A percentile compares a stretch with the other conserved stretches of the same genome.
These are phyloP conservation scores for Drosophila multiciliata DNA, from an alignment of 2,888 invertebrate species.

Conservation along the genomic window DNA sequence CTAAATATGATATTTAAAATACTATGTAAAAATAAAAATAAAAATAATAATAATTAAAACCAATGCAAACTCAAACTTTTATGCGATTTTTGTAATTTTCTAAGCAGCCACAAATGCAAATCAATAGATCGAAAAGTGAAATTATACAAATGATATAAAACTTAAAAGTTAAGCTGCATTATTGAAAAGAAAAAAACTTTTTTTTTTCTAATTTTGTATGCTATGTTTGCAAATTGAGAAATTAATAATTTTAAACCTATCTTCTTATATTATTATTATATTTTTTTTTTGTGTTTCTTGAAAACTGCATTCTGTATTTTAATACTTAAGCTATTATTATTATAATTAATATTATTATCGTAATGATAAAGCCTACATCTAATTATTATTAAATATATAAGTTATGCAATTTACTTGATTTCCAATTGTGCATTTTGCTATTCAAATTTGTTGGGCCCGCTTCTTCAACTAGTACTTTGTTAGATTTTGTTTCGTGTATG, in stretches of 20 bases:
- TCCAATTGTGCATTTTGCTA: constrained; percentile 44
- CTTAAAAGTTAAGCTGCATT: constrained; percentile 23
- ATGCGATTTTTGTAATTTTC: constrained; percentile 74
- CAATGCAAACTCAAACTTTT: constrained; percentile 33
- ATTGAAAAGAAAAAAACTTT: neutral
- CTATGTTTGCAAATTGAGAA: constrained; percentile 20
- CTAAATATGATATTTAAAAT: constrained; percentile 27
- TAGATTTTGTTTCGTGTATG: constrained; percentile 24
- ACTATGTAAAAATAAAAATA: constrained; percentile 5
- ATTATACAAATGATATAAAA: constrained; percentile 5
- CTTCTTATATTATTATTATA: constrained; percentile 7
- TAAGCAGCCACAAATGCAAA: constrained; percentile 48
- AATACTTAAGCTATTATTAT: constrained; percentile 72
- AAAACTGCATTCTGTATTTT: constrained; percentile 77
- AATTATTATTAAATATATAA: constrained; percentile 78
- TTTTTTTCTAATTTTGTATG: constrained; percentile 17
- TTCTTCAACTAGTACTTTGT: constrained; percentile 6
- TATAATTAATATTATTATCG: constrained; percentile 47
- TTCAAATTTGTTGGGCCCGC: constrained; percentile 34
- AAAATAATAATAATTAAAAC: constrained; percentile 19
- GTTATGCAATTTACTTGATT: constrained; percentile 64
- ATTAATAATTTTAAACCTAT: constrained; percentile 17
- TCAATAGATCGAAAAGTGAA: constrained; percentile 14
- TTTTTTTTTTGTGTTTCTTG: constrained; percentile 50
- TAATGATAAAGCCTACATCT: constrained; percentile 47